phyloP scores from a whole-genome alignment of 2,888 invertebrate genomes.

The Eucriotettix oculatus region DNA sequence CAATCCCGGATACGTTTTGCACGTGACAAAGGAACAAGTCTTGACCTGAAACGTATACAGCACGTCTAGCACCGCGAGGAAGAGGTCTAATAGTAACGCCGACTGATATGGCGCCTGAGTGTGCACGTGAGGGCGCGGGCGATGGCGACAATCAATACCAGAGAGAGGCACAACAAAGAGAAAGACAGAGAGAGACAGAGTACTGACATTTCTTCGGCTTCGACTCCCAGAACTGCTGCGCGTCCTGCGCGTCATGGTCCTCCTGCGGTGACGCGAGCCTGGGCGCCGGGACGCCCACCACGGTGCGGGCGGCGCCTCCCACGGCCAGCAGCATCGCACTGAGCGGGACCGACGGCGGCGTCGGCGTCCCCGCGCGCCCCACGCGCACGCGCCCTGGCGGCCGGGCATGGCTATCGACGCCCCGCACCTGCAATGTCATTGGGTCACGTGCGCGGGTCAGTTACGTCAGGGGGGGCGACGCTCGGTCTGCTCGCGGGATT shows the following conservation, averaged over 20 bases:
- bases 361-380: not conserved
- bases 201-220: not conserved
- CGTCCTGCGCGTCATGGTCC: constrained; percentile 14
- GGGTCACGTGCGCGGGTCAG: too few relatives aligned
- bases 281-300: constrained; percentile 27
- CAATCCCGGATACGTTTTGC: too few relatives aligned
- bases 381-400: not conserved
- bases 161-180: not conserved
- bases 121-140: too few relatives aligned
- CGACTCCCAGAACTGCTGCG: constrained; percentile 2
- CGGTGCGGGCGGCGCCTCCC: constrained; percentile 34
- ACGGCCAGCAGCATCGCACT: constrained; percentile 32
- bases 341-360: not conserved
- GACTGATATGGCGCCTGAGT: too few relatives aligned
- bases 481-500: too few relatives aligned
- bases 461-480: too few relatives aligned
- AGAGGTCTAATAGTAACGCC: too few relatives aligned
- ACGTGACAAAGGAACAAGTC: too few relatives aligned
- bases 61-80: too few relatives aligned
- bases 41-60: too few relatives aligned
- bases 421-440: too few relatives aligned
- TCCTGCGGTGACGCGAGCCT: constrained; percentile 12
- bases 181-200: not conserved
- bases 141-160: too few relatives aligned
- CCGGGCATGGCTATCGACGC: not conserved